Evolutionary conservation across 2,113 vertebrate genomes (phyloP).

Genomic region (Haemorhous mexicanus): DNA sequence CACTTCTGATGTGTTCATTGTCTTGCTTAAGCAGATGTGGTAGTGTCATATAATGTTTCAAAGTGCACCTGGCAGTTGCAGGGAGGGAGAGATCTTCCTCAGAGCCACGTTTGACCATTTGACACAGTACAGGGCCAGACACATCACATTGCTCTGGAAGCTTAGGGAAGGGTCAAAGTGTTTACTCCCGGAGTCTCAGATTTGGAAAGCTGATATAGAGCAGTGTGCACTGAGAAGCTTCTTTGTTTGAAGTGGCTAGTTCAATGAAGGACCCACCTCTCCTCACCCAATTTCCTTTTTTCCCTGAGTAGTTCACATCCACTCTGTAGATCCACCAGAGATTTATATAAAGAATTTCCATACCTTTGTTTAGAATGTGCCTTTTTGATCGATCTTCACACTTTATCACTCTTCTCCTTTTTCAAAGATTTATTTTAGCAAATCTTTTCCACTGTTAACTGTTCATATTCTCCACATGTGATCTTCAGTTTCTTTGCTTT

Average conservation of each 20-base stretch:
- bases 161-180: fast-evolving
- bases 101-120: background rate
- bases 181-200: background rate
- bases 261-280: background rate
- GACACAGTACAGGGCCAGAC: background rate
- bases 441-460: background rate
- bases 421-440: background rate
- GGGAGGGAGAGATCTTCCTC: background rate
- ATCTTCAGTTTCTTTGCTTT: background rate
- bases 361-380: background rate
- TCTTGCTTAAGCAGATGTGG: background rate
- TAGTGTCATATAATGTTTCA: background rate
- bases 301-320: background rate
- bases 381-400: background rate
- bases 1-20: background rate
- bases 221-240: background rate
- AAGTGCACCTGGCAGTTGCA: background rate
- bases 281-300: background rate
- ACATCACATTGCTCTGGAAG: background rate
- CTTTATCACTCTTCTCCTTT: background rate
- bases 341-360: background rate
- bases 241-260: background rate
- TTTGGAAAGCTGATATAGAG: background rate
- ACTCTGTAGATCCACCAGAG: background rate
- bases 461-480: background rate